Evolutionary conservation across 2,113 vertebrate genomes (phyloP), one percentile per base, ranked within the genome.

Genomic region (Lophius piscatorius): DNA sequence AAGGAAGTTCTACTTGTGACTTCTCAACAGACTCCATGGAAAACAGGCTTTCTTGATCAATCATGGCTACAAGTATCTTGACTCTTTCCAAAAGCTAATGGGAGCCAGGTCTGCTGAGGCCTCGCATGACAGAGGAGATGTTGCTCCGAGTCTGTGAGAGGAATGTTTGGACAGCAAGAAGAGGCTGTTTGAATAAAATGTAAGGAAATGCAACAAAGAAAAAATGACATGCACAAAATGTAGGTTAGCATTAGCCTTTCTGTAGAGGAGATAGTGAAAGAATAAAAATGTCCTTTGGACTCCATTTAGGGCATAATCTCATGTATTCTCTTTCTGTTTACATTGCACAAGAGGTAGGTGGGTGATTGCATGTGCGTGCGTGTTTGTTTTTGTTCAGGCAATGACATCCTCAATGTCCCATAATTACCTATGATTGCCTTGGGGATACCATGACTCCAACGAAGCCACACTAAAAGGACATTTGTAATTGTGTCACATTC

Each of bases 351-450:
- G n/a, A n/a, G n/a, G 46, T 21, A 29, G 42, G 65, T 66, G 45
- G 54, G 9, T 49, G 62, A 28, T 8, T 65, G 28, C 22, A n/a
- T 48, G 68, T 70, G 72, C 9, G n/a, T 72, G 17, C 28, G 2
- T 73, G 80, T 76, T 61, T 76, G 39, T 39, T 59, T 48, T 69
- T n/a, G n/a, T 51, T 54, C 34, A 75, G 22, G 63, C 60, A 54
- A 29, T 41, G 36, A 64, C 63, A 31, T 67, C 58, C 55, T 31
- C 69, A 70, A 45, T 50, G 57, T 74, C 71, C 50, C 58, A 66
- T 75, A 84, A 81, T 84, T 77, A 75, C 24, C 45, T 34, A 41
- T 77, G 52, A 82, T 76, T 83, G 58, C 46, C 10, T 17, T 0
- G 0, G 36, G 21, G 55, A 76, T 62, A 63, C 39, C 39, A 39